Conservation (phyloP, 2,797 vertebrate species). For the Anabas testudineus region DNA sequence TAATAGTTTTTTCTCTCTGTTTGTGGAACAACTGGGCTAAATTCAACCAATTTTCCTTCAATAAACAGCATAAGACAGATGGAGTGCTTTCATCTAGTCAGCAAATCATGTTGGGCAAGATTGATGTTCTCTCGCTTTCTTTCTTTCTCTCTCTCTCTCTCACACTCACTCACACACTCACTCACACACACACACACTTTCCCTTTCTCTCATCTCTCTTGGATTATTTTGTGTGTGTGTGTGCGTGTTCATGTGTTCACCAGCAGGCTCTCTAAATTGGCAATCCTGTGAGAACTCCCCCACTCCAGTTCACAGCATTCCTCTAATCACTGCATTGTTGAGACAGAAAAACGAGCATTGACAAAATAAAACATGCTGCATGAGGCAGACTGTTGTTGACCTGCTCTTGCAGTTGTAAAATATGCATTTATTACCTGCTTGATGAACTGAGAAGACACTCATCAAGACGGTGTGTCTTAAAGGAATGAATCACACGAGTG, state of each 20-base stretch:
- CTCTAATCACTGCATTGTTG: conserved; percentile 42
- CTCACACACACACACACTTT: conserved; percentile 20
- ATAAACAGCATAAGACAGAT: conserved; percentile 80
- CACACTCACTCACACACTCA: conserved; percentile 16
- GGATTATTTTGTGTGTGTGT: conserved; percentile 30
- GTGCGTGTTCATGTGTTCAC: conserved; percentile 46
- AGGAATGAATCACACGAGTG: not conserved
- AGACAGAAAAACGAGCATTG: conserved; percentile 44
- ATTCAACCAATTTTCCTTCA: conserved; percentile 74
- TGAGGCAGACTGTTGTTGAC: not conserved
- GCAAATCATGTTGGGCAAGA: conserved; percentile 80
- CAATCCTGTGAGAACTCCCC: conserved; percentile 55
- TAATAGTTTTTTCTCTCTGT: conserved; percentile 57
- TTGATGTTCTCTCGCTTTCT: conserved; percentile 72
- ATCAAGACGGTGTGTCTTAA: no score
- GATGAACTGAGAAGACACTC: conserved; percentile 9
- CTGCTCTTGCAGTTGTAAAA: conserved; percentile 13
- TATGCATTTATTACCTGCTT: not conserved
- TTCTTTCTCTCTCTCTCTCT: conserved; percentile 29
- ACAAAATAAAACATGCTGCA: conserved; percentile 10
- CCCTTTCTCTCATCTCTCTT: conserved; percentile 28
- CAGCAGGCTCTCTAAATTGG: conserved; percentile 56
- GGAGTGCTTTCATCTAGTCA: conserved; percentile 80
- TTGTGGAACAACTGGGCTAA: conserved; percentile 65
- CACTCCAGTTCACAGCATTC: conserved; percentile 23